These are phyloP conservation scores for Pogonophryne albipinna DNA, from an alignment of 2,797 vertebrate species.

Conservation along the genomic window DNA sequence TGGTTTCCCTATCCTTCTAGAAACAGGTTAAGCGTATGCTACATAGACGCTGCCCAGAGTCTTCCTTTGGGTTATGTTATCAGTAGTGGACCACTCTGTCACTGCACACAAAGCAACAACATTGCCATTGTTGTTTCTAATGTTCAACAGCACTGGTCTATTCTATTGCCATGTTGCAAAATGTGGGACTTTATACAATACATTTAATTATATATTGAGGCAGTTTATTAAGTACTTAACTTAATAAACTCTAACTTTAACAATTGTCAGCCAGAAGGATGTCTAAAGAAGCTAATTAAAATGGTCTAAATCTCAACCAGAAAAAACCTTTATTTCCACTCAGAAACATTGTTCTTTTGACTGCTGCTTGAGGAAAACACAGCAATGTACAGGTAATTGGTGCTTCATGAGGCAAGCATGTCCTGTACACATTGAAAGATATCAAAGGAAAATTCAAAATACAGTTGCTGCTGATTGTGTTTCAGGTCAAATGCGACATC, in stretches of 20 bases:
- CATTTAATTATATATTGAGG: neutral
- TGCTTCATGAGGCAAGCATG: neutral
- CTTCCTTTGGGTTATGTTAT: constrained; percentile 55
- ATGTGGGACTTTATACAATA: constrained; percentile 14
- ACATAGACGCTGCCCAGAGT: constrained; percentile 34
- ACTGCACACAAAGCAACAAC: constrained; percentile 5
- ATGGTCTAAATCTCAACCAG: no score
- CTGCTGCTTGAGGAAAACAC: neutral
- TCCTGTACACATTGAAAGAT: constrained; percentile 15
- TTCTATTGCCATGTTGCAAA: neutral
- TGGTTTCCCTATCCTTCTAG: constrained; percentile 35
- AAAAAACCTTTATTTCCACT: neutral
- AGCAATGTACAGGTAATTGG: constrained; percentile 14
- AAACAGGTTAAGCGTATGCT: constrained; percentile 38
- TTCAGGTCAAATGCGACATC: neutral
- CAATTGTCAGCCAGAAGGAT: constrained; percentile 3
- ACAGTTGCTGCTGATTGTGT: neutral
- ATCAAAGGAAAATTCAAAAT: neutral
- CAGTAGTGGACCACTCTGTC: constrained; percentile 25
- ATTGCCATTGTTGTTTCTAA: constrained; percentile 37
- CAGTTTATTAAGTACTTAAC: neutral
- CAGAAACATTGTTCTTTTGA: constrained; percentile 16
- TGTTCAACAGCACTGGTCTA: constrained; percentile 4
- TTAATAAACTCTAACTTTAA: no score
- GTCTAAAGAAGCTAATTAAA: neutral